These are phyloP conservation scores for Atta colombica DNA, from an alignment of 1,140 invertebrate genomes.

Conservation along the genomic window DNA sequence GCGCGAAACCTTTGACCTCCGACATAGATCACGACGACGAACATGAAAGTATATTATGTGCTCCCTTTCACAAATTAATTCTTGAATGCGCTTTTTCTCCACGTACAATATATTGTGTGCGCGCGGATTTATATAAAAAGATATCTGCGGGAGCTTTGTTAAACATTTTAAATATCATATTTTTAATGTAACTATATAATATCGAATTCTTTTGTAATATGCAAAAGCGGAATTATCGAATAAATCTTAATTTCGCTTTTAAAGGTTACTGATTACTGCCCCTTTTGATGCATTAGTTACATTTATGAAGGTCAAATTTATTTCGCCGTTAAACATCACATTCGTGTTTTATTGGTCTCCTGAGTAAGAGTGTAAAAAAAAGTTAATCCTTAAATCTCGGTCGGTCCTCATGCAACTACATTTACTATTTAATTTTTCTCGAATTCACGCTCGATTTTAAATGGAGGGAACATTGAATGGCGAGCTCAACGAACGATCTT, in stretches of 20 bases:
- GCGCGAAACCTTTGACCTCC: conserved; percentile 16
- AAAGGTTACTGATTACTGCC: background rate
- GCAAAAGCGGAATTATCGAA: background rate
- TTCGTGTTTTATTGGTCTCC: background rate
- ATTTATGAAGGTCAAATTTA: background rate
- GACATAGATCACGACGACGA: background rate
- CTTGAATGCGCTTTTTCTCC: background rate
- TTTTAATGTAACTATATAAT: background rate
- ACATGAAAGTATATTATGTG: background rate
- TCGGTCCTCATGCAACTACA: background rate
- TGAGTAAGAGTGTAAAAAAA: background rate
- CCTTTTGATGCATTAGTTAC: background rate
- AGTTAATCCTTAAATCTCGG: background rate
- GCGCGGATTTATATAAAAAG: background rate
- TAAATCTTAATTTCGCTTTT: background rate
- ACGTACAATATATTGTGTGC: background rate
- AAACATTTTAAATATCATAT: conserved; percentile 18
- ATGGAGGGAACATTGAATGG: background rate
- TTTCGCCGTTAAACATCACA: background rate
- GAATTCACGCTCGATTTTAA: background rate
- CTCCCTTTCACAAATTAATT: conserved; percentile 28
- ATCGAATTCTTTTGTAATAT: background rate
- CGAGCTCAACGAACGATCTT: background rate
- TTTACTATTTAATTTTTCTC: background rate
- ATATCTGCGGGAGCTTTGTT: background rate